Conservation (phyloP, 2,113 vertebrate genomes). For the Cyprinodon brontotheroides region DNA sequence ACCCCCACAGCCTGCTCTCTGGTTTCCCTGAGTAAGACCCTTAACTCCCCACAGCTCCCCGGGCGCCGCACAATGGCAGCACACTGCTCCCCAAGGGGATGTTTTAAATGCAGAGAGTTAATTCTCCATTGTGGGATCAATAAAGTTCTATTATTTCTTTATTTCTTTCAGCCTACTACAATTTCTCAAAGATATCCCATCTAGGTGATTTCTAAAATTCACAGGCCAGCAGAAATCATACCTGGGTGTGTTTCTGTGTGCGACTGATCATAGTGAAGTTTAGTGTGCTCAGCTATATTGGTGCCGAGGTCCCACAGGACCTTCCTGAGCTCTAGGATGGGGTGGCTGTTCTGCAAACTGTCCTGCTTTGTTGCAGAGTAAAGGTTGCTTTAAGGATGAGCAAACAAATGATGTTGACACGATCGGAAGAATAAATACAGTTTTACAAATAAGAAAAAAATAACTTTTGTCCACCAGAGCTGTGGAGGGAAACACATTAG, state of each 20-base stretch:
- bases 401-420: slow-evolving; percentile 22
- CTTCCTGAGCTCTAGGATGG: slow-evolving; percentile 2
- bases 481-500: background rate
- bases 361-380: slow-evolving; percentile 13
- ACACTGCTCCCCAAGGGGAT: too few species aligned
- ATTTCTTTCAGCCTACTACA: background rate
- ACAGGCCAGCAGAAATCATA: too few species aligned
- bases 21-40: too few species aligned
- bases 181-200: background rate
- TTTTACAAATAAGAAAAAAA: slow-evolving; percentile 46
- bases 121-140: too few species aligned
- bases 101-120: too few species aligned
- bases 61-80: too few species aligned
- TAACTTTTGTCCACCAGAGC: background rate
- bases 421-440: background rate
- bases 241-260: too few species aligned
- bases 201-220: background rate
- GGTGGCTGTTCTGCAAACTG: slow-evolving; percentile 8
- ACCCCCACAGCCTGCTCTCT: too few species aligned
- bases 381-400: slow-evolving; percentile 41
- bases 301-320: slow-evolving; percentile 13
- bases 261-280: slow-evolving; percentile 15
- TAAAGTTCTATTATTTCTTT: too few species aligned
- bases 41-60: too few species aligned
- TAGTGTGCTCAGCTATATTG: background rate